Conservation (phyloP, 2,797 vertebrate species). For the Ispidina lecontei region DNA sequence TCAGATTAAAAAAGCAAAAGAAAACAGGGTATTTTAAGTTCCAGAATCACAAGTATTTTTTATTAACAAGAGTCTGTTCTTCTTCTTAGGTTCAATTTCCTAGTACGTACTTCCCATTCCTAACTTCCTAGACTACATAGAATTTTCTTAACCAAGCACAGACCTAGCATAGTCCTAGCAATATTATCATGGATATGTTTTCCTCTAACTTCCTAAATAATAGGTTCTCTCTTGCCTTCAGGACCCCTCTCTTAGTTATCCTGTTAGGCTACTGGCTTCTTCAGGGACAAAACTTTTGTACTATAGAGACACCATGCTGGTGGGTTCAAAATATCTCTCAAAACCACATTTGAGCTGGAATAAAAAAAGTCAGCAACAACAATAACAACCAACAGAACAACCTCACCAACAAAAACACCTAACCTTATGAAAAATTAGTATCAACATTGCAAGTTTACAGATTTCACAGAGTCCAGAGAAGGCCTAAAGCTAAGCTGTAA, state of each 20-base stretch:
- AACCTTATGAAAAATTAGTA: background rate
- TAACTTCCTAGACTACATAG: background rate
- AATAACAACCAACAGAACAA: background rate
- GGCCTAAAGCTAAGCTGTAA: background rate
- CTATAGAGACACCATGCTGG: background rate
- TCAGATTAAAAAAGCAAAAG: background rate
- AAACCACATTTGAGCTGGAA: background rate
- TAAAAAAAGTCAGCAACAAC: background rate
- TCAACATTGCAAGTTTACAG: background rate
- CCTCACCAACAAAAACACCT: background rate
- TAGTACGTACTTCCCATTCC: background rate
- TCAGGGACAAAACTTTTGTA: background rate
- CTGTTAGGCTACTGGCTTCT: background rate
- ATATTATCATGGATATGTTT: background rate
- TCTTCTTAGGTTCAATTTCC: background rate
- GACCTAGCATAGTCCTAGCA: background rate
- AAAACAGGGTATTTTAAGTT: background rate
- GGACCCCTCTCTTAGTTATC: background rate
- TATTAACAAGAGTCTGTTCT: background rate
- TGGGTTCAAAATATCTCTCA: background rate
- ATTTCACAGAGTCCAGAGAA: background rate
- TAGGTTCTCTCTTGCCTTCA: background rate
- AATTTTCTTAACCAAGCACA: background rate
- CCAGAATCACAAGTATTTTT: background rate
- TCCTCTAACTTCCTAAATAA: background rate